These are phyloP conservation scores for Batillaria attramentaria DNA, from an alignment of 1,140 invertebrate species.

Conservation along the genomic window DNA sequence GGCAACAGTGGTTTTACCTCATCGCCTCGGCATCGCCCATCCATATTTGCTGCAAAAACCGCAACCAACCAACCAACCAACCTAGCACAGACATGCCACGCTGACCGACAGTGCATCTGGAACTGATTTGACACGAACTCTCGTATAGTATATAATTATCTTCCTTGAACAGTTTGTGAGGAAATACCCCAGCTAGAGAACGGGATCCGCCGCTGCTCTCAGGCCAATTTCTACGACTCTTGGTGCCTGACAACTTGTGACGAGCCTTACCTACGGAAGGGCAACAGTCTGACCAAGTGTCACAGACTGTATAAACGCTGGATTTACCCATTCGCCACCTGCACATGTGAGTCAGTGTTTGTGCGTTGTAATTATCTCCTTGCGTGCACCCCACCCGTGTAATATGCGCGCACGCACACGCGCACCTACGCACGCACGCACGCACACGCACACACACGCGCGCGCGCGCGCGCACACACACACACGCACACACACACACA, in stretches of 20 bases:
- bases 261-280: not conserved
- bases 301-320: not conserved
- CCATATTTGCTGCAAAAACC: too few species aligned
- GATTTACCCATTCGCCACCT: not conserved
- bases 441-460: not conserved
- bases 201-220: too few species aligned
- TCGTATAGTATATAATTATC: too few species aligned
- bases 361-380: not conserved
- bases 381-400: not conserved
- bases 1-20: too few species aligned
- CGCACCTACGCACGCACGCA: not conserved
- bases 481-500: not conserved
- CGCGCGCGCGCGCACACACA: not conserved
- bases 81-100: too few species aligned
- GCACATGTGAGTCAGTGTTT: not conserved
- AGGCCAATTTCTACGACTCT: not conserved
- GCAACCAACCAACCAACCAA: too few species aligned
- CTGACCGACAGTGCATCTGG: too few species aligned
- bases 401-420: not conserved
- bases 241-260: not conserved
- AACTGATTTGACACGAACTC: too few species aligned
- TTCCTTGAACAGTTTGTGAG: not conserved
- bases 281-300: not conserved
- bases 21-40: too few species aligned
- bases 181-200: too few species aligned